phyloP scores from a whole-genome alignment of 1,140 invertebrate species.

The Ladona fulva region DNA sequence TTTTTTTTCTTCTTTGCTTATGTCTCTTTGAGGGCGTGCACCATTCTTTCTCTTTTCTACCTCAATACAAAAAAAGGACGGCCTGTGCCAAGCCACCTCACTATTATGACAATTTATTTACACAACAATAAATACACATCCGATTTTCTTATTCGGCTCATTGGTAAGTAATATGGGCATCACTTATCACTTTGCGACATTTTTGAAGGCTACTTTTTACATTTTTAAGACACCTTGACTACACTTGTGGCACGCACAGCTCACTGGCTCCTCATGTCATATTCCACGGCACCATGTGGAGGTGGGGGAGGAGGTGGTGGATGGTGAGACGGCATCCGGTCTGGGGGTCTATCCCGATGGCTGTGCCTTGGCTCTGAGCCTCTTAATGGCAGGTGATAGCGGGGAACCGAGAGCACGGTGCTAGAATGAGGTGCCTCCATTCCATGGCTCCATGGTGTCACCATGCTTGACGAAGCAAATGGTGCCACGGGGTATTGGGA shows the following conservation, averaged over 20 bases:
- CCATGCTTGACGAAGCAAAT: neutral
- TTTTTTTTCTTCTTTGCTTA: neutral
- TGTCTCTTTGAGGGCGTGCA: neutral
- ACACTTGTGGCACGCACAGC: neutral
- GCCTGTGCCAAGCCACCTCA: neutral
- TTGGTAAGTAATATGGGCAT: neutral
- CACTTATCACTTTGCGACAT: neutral
- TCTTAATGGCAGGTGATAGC: neutral
- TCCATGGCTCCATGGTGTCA: neutral
- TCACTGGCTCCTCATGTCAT: neutral
- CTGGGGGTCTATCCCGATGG: neutral
- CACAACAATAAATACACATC: constrained; percentile 3
- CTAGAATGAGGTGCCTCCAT: neutral
- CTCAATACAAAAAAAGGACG: neutral
- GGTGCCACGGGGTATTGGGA: neutral
- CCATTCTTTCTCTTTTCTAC: neutral
- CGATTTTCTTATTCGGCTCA: neutral
- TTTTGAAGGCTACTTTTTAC: constrained; percentile 1
- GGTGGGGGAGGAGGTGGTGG: neutral
- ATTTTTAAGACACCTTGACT: neutral
- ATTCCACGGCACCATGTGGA: neutral
- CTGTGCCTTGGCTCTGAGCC: neutral
- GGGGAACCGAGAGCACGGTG: neutral
- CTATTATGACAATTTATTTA: neutral
- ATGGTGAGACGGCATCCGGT: neutral